Evolutionary conservation across 2,797 vertebrate genomes (phyloP).

Genomic region (Tadarida brasiliensis): DNA sequence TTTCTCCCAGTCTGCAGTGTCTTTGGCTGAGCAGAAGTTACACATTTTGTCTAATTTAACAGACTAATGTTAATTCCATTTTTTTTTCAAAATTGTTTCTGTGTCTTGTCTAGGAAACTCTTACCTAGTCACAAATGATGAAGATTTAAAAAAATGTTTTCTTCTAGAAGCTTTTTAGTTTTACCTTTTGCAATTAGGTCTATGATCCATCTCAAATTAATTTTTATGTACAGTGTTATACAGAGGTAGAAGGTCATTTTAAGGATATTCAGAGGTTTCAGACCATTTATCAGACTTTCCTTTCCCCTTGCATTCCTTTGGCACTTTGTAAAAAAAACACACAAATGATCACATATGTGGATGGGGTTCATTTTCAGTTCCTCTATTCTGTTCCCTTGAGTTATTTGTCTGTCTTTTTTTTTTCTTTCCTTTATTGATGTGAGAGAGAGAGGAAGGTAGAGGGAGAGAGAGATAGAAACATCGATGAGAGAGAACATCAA

Average conservation of each 20-base stretch:
- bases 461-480: too few relatives aligned
- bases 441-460: too few relatives aligned
- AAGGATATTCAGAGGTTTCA: not conserved
- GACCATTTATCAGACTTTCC: not conserved
- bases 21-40: not conserved
- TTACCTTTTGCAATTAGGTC: not conserved
- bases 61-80: not conserved
- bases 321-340: not conserved
- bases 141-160: too few relatives aligned
- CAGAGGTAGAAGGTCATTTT: not conserved
- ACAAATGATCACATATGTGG: not conserved
- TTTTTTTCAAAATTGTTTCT: not conserved
- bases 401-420: not conserved
- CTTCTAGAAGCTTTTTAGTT: too few relatives aligned
- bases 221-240: not conserved
- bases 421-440: too few relatives aligned
- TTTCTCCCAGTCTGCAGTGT: not conserved
- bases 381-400: not conserved
- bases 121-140: too few relatives aligned
- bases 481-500: too few relatives aligned
- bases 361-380: not conserved
- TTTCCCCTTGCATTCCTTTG: not conserved
- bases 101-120: too few relatives aligned
- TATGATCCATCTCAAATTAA: not conserved
- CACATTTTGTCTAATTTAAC: not conserved